Evolutionary conservation across 2,797 vertebrate genomes (phyloP), one percentile per base, ranked within the genome.

Genomic region (Alca torda): DNA sequence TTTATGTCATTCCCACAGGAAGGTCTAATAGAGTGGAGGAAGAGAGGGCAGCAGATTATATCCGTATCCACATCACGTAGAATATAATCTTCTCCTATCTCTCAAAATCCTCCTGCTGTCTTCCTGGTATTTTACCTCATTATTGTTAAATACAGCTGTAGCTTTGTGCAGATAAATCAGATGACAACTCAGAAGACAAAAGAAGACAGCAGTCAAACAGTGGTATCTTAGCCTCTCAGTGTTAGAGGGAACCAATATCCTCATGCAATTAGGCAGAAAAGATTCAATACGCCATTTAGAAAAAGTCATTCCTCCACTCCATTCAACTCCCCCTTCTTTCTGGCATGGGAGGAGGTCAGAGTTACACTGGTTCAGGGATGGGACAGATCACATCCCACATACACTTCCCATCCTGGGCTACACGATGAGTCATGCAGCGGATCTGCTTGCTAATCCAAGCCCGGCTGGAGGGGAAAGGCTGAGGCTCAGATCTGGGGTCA

Each of bases 91-190:
- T 35, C 37, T 81, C 16, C 54, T 73, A 35, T 14, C 11, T 9
- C n/a, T 23, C 19, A 61, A 69, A 96, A 86, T 24, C 37, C 65
- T 87, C 43, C 54, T 93, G 79, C 54, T 84, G 39, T 21, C 54
- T 69, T 73, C 53, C 59, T 43, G 13, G 35, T 28, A 82, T 72
- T 93, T 86, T 46, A 72, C 35, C 19, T 76, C 39, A 26, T 35
- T 75, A 60, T 10, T 46, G 41, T 18, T 68, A 84, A 80, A 78
- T 13, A 50, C 16, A 92, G 31, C 10, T 56, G 51, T 43, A 18
- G 6, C 7, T 89, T 51, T 28, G 18, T 60, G 33, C 20, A 21
- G 48, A 69, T 54, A 79, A 70, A 82, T 39, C 20, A 67, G 64
- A 80, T 1, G 2, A 37, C 37, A 80, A 46, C 25, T 88, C 68